Conservation (phyloP, 2,888 invertebrate species). For the Erebia aethiops region DNA sequence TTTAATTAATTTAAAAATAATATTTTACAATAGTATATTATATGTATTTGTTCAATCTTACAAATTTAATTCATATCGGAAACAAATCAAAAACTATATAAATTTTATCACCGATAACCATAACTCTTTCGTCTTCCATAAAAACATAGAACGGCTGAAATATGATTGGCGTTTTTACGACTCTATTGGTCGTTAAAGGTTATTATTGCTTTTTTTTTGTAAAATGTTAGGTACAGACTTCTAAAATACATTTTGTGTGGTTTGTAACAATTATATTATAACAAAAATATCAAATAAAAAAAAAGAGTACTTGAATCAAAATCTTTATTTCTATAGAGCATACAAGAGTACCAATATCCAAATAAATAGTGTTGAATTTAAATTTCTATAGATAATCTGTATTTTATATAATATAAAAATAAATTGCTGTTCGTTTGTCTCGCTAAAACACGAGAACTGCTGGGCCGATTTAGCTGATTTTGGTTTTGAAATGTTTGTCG, state of each 20-base stretch:
- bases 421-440: too few species aligned
- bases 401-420: too few species aligned
- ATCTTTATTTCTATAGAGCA: background rate
- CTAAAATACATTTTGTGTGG: background rate
- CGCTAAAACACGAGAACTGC: too few species aligned
- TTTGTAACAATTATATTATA: too few species aligned
- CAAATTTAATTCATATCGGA: conserved; percentile 22
- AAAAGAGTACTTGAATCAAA: too few species aligned
- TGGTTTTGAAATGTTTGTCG: too few species aligned
- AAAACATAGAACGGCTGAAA: conserved; percentile 35
- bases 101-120: conserved; percentile 28
- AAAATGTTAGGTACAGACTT: background rate
- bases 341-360: background rate
- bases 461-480: too few species aligned
- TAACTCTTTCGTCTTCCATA: conserved; percentile 28
- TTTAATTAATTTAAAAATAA: too few species aligned
- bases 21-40: too few species aligned
- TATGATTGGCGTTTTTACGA: conserved; percentile 34
- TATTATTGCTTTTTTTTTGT: conserved; percentile 1
- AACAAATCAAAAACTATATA: conserved; percentile 25
- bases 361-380: too few species aligned
- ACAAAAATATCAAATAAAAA: too few species aligned
- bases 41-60: background rate
- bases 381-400: too few species aligned
- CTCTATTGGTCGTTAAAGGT: conserved; percentile 25